Evolutionary conservation across 2,113 vertebrate species (phyloP).

Genomic region (Lophura nycthemera): DNA sequence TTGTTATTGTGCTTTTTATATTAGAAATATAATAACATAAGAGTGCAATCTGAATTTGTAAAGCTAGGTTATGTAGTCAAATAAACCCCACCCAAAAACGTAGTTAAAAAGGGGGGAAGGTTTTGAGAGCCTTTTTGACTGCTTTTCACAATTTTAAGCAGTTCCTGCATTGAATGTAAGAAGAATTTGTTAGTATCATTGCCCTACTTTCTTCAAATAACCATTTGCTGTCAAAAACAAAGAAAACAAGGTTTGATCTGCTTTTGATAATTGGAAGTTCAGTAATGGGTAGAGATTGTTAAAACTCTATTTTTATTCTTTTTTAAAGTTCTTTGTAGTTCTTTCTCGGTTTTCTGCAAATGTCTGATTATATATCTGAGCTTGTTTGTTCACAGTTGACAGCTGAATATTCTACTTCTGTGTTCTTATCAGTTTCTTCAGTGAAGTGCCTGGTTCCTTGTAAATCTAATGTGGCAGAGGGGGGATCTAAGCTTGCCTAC

Average conservation of each 20-base stretch:
- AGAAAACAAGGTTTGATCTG: background rate
- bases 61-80: background rate
- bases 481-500: background rate
- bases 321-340: background rate
- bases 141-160: background rate
- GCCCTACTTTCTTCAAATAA: constrained; percentile 19
- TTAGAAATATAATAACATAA: background rate
- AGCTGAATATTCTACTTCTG: background rate
- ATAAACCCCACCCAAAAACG: too few relatives aligned
- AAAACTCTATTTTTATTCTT: background rate
- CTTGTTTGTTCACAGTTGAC: constrained; percentile 8
- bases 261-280: constrained; percentile 3
- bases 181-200: background rate
- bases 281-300: background rate
- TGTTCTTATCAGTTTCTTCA: background rate
- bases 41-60: background rate
- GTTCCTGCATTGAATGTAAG: background rate
- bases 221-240: constrained; percentile 17
- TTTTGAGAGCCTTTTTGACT: background rate
- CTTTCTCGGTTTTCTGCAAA: background rate
- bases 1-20: background rate
- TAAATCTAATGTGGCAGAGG: background rate
- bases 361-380: background rate
- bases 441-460: background rate
- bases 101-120: background rate